These are phyloP conservation scores for Hypsopygia costalis DNA, from an alignment of 2,888 invertebrate species.

Conservation along the genomic window DNA sequence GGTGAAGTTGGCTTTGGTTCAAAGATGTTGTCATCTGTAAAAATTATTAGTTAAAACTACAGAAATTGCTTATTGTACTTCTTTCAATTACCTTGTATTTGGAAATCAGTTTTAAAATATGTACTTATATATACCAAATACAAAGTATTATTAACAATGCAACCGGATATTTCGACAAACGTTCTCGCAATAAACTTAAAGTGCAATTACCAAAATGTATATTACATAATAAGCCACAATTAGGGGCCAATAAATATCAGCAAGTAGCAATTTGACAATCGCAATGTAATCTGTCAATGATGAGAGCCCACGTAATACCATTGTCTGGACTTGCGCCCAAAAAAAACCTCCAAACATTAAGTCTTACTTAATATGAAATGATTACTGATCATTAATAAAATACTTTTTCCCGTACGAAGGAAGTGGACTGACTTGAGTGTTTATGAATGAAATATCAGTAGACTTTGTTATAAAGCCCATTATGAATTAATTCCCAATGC, in stretches of 20 bases:
- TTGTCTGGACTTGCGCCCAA: conserved; percentile 5
- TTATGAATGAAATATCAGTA: neutral
- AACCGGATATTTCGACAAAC: neutral
- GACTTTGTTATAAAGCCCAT: too few species aligned
- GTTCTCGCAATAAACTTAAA: conserved; percentile 21
- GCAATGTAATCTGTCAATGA: conserved; percentile 26
- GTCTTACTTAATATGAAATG: conserved; percentile 8
- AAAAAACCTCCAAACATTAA: conserved; percentile 8
- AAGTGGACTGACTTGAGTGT: conserved; percentile 3
- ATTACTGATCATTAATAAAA: conserved; percentile 9
- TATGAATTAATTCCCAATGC: too few species aligned
- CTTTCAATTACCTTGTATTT: too few species aligned
- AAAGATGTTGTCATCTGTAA: too few species aligned
- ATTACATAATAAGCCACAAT: conserved; percentile 34
- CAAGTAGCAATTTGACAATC: conserved; percentile 49
- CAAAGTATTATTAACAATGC: conserved; percentile 5
- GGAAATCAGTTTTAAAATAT: too few species aligned
- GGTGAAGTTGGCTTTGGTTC: too few species aligned
- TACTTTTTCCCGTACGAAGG: conserved; percentile 3
- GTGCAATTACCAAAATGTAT: conserved; percentile 27
- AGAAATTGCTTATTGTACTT: too few species aligned
- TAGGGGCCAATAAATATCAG: conserved; percentile 32
- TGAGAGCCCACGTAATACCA: conserved; percentile 1
- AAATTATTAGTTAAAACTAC: too few species aligned
- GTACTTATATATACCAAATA: too few species aligned